Evolutionary conservation across 2,888 invertebrate species (phyloP).

Genomic region (Coecobrya sp.): DNA sequence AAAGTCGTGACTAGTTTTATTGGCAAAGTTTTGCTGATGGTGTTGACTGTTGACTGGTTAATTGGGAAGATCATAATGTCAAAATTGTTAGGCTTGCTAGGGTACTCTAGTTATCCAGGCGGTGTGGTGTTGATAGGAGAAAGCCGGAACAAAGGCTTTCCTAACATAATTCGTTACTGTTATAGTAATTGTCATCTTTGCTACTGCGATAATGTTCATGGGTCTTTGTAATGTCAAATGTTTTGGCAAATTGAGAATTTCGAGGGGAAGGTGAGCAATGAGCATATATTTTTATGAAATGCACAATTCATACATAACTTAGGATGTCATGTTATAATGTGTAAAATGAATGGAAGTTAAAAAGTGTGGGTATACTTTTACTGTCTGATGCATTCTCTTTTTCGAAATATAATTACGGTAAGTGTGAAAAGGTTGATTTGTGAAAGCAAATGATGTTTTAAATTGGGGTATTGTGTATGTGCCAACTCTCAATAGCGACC

Average conservation of each 20-base stretch:
- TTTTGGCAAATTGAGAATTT: conserved; percentile 71
- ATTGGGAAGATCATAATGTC: neutral
- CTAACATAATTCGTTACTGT: neutral
- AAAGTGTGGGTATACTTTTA: neutral
- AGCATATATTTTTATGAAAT: conserved; percentile 6
- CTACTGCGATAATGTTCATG: conserved; percentile 65
- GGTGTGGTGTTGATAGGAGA: conserved; percentile 13
- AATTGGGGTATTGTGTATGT: conserved; percentile 44
- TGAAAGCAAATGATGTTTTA: conserved; percentile 45
- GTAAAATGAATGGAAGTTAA: conserved; percentile 15
- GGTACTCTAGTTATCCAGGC: conserved; percentile 4
- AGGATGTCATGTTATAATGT: neutral
- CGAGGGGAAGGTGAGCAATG: conserved; percentile 50
- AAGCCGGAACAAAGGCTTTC: neutral
- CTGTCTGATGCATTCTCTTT: conserved; percentile 32
- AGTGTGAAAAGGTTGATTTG: conserved; percentile 32
- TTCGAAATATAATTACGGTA: conserved; percentile 40
- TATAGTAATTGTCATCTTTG: neutral
- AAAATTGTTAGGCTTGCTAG: neutral
- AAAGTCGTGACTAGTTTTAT: no score
- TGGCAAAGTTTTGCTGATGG: neutral
- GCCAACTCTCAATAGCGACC: conserved; percentile 82
- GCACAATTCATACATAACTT: no score
- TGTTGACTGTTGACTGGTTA: neutral
- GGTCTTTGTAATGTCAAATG: conserved; percentile 80